Evolutionary conservation across 1,140 invertebrate genomes (phyloP).

Genomic region (Rhynchophorus ferrugineus): DNA sequence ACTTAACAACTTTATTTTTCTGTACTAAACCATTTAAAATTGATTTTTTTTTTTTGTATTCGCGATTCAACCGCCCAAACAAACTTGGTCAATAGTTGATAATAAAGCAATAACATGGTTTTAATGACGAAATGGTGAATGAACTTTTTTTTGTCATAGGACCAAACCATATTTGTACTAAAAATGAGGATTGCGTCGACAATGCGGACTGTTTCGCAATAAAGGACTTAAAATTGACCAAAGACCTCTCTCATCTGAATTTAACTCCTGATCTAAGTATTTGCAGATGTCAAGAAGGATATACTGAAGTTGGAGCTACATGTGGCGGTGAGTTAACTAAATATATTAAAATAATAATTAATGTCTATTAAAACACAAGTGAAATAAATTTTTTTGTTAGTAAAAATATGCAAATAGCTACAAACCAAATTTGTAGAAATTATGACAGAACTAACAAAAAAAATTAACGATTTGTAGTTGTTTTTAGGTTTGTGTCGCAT

Average conservation of each 20-base stretch:
- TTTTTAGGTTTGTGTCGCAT: too few relatives aligned
- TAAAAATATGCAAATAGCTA: background rate
- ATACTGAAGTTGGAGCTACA: conserved; percentile 16
- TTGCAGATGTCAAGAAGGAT: conserved; percentile 25
- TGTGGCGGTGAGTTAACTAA: conserved; percentile 27
- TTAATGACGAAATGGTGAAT: too few relatives aligned
- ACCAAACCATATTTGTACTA: conserved; percentile 29
- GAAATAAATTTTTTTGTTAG: background rate
- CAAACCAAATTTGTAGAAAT: too few relatives aligned
- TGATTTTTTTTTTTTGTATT: too few relatives aligned
- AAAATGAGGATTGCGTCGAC: conserved; percentile 29
- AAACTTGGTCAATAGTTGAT: too few relatives aligned
- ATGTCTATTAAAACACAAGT: background rate
- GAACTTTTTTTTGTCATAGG: conserved; percentile 18
- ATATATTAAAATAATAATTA: background rate
- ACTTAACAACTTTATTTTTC: background rate
- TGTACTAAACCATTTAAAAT: too few relatives aligned
- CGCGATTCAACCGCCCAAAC: too few relatives aligned
- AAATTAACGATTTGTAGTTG: too few relatives aligned
- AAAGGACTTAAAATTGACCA: conserved; percentile 6
- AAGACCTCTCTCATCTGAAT: conserved; percentile 3
- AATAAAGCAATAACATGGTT: too few relatives aligned
- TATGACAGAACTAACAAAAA: too few relatives aligned
- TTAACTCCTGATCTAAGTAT: conserved; percentile 12
- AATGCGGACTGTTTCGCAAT: conserved; percentile 24